Base-by-base conservation (phyloP, 2,113 vertebrate species). In the Sciurus niger region DNA sequence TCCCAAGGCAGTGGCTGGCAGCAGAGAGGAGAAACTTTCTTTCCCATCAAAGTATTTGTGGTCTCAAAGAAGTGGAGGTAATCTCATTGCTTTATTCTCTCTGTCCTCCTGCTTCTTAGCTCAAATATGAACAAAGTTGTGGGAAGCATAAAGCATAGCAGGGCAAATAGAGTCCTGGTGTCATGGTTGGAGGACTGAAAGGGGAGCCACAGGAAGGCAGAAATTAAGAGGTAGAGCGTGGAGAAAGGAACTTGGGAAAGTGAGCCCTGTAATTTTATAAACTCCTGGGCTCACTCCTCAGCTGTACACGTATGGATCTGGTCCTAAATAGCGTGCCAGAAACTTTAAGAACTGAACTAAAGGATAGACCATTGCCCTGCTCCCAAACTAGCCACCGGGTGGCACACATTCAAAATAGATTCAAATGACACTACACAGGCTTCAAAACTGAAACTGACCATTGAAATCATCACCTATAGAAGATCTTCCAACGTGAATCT, bases 181-280 rank as follows among this genome's bases (percentile, higher is more conserved):
- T 94, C 74, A 80, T 76, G 5, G 18, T 46, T 73, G 48, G n/a
- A 87, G 40, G 77, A 88, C 70, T 93, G 40, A 68, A 73, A 74
- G 30, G 20, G 9, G 9, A 73, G 28, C 2, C 40, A 55, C 2
- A 76, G 25, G 53, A 8, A 78, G 87, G 13, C 2, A 68, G 73
- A 67, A 94, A 37, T 87, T 63, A 86, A 22, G 28, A 96, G 14
- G 18, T 6, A 46, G 58, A 43, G 63, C 18, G 46, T 40, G 8
- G 2, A 51, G 8, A 34, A 17, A 78, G 76, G 53, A 53, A 55
- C n/a, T 67, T 28, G 11, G 28, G 16, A 83, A 77, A 86, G 7
- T 77, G 51, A 90, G 8, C 25, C 2, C 4, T 68, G 14, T 76
- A 63, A 82, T 74, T 78, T 65, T 72, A 51, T n/a, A 16, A 80